These are phyloP conservation scores for Hyperoplus lanceolatus DNA, from an alignment of 2,797 vertebrate genomes.

Conservation along the genomic window DNA sequence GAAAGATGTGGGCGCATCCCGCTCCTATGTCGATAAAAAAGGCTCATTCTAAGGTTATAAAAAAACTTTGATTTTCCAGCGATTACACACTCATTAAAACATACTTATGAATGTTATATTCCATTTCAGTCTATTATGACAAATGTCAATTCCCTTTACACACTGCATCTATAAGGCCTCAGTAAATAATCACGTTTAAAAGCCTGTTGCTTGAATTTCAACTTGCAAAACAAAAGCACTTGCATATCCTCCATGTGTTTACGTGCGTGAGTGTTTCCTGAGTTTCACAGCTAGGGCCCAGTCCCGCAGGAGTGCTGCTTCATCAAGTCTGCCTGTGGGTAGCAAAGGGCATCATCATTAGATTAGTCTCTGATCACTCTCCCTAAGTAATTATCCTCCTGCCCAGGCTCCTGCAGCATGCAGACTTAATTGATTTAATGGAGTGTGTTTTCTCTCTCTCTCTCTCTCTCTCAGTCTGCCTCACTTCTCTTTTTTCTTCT, in stretches of 20 bases:
- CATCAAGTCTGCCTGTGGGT: constrained; percentile 75
- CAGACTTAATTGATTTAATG: constrained; percentile 80
- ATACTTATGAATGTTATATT: no score
- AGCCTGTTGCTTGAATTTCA: neutral
- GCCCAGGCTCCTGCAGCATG: constrained; percentile 70
- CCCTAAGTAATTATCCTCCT: constrained; percentile 79
- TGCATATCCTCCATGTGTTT: constrained; percentile 7
- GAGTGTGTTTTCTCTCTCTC: constrained; percentile 62
- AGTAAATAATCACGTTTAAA: no score
- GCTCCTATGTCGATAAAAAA: no score
- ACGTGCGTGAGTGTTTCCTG: constrained; percentile 38
- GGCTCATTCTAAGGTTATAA: no score
- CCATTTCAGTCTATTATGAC: no score
- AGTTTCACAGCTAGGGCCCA: constrained; percentile 54
- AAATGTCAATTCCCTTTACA: no score
- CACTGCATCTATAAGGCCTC: no score
- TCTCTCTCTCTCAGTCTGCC: constrained; percentile 22
- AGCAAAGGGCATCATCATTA: constrained; percentile 82
- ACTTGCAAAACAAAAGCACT: neutral
- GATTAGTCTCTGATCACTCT: constrained; percentile 79
- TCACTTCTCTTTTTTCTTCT: constrained; percentile 12
- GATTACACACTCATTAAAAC: no score
- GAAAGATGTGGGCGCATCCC: no score
- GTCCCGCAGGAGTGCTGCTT: constrained; percentile 73
- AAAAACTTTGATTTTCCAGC: no score